These are phyloP conservation scores for Dusona sp. DNA, from an alignment of 2,888 invertebrate species.

Conservation along the genomic window DNA sequence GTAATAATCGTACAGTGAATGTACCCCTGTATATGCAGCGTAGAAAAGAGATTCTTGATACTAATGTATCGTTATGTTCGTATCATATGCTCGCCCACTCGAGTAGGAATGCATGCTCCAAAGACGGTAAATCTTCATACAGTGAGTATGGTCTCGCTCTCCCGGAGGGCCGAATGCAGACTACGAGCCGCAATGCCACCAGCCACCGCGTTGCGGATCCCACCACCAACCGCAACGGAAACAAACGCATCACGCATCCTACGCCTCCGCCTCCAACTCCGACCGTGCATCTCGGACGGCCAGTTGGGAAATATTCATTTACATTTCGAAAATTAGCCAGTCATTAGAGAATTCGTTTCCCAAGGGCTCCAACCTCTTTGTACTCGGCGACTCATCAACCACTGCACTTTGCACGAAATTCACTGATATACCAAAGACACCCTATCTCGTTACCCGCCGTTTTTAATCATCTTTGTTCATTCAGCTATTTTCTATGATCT, in stretches of 20 bases:
- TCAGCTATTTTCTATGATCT: neutral
- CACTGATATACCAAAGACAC: neutral
- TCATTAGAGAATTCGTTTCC: constrained; percentile 79
- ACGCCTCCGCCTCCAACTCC: neutral
- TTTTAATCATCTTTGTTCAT: neutral
- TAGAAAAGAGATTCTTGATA: constrained; percentile 11
- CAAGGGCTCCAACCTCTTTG: constrained; percentile 33
- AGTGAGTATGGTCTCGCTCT: constrained; percentile 65
- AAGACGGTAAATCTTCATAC: constrained; percentile 83
- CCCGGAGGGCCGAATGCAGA: constrained; percentile 73
- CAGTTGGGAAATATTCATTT: constrained; percentile 83
- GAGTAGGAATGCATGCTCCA: constrained; percentile 82
- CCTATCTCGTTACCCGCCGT: neutral
- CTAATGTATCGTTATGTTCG: constrained; percentile 40
- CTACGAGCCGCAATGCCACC: constrained; percentile 74
- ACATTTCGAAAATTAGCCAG: constrained; percentile 83
- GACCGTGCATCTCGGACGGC: constrained; percentile 52
- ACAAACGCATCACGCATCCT: constrained; percentile 44
- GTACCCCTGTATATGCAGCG: neutral
- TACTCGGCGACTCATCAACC: neutral
- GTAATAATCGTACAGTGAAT: neutral
- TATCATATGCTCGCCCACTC: constrained; percentile 69
- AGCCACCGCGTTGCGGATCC: constrained; percentile 42
- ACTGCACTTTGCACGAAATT: constrained; percentile 2
- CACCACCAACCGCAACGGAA: constrained; percentile 22